Conservation (phyloP, 2,113 vertebrate species). For the Xenotilapia longispinis region DNA sequence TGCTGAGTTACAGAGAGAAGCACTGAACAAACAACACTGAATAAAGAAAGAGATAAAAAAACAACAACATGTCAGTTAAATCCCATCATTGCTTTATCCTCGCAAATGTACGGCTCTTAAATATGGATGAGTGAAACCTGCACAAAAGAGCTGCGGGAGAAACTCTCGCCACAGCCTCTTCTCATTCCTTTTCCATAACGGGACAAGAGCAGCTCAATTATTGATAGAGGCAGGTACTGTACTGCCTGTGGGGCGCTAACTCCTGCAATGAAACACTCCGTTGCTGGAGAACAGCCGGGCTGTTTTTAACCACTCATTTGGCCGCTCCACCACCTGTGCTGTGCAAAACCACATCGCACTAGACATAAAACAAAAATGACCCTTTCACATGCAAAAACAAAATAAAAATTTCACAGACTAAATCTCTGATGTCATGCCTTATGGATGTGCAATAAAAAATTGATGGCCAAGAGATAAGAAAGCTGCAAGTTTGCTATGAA, state of each 20-base stretch:
- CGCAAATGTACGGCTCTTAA: constrained; percentile 29
- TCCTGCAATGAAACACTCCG: constrained; percentile 10
- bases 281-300: not conserved
- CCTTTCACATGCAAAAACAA: not conserved
- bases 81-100: not conserved
- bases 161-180: not conserved
- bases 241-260: not conserved
- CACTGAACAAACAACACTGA: not conserved
- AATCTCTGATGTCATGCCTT: constrained; percentile 40
- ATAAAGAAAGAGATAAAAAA: not conserved
- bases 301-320: not conserved
- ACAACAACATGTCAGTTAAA: constrained; percentile 3
- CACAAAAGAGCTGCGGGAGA: constrained; percentile 31
- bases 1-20: not conserved
- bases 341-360: not conserved
- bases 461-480: constrained; percentile 21
- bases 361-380: not conserved
- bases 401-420: not conserved
- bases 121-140: constrained; percentile 60
- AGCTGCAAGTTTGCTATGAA: constrained; percentile 29
- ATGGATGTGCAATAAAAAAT: constrained; percentile 57
- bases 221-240: constrained; percentile 56
- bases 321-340: not conserved
- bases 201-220: constrained; percentile 61
- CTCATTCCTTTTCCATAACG: constrained; percentile 33